These are phyloP conservation scores for Diarsia dahlii DNA, from an alignment of 2,888 invertebrate species.

Conservation along the genomic window DNA sequence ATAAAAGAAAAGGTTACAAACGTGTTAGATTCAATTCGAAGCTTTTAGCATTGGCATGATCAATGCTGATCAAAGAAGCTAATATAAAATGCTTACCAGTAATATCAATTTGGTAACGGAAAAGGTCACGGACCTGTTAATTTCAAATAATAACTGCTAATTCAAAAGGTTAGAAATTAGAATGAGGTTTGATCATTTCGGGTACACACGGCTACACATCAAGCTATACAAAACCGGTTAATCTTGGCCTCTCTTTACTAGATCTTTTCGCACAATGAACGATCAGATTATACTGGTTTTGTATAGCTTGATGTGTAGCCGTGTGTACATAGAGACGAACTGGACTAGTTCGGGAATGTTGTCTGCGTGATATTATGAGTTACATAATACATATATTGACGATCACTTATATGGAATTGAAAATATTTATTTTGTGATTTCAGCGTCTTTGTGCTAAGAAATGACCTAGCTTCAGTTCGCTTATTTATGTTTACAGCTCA, in stretches of 20 bases:
- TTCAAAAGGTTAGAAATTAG: background rate
- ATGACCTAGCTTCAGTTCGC: background rate
- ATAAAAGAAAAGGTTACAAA: background rate
- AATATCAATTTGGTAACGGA: background rate
- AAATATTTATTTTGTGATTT: background rate
- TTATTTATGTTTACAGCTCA: conserved; percentile 76
- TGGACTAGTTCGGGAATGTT: background rate
- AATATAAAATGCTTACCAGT: background rate
- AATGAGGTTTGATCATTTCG: background rate
- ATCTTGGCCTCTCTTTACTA: too few species aligned
- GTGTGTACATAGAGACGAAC: background rate
- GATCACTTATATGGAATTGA: background rate
- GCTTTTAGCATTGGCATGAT: background rate
- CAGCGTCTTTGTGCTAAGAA: background rate
- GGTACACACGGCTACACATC: too few species aligned
- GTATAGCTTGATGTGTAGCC: too few species aligned
- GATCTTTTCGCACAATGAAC: too few species aligned
- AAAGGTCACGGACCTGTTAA: background rate
- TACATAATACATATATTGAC: background rate
- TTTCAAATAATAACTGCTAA: background rate
- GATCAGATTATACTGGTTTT: too few species aligned
- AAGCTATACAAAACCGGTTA: too few species aligned
- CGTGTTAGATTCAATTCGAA: background rate
- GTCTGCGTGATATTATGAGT: background rate
- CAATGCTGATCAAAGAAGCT: background rate